Base-by-base conservation (phyloP, 2,888 invertebrate genomes). In the Brachycybe producta region DNA sequence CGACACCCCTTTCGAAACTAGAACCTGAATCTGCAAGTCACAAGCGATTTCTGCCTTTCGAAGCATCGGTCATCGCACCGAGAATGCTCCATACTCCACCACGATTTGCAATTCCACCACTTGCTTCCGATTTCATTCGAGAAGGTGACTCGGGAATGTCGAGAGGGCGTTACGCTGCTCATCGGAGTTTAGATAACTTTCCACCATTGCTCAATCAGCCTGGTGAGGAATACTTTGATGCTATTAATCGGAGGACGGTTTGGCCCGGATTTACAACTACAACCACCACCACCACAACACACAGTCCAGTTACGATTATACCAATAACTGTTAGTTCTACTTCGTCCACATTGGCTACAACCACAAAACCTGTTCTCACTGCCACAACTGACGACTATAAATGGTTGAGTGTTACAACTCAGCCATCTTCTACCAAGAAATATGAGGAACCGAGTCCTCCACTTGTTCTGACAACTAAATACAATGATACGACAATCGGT, bases 171-270 rank as follows among this genome's bases (percentile, higher is more conserved):
- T 43, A 28, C 5, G 43, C 30, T 28, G 28, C 43, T 5, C 43
- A 28, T 5, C 26, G 43, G 30, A 28, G 30, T n/a, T 30, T 43
- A 7, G 43, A 43, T 19, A 43, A 26, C 13, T 43, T 43, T 11
- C 30, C 43, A 8, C 30, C 43, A 1, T 11, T 43, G 43, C 43
- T 30, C 7, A 43, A 43, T 32, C 43, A 43, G 30, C 43, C 43
- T 7, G 43, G 43, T 13, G 28, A 43, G 13, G 43, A 43, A 17
- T 43, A 43, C 19, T 21, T 43, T n/a, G 43, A 43, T 11, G 43
- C 43, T 17, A 28, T 43, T 21, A 43, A 17, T 28, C 43, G 43
- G 2, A 28, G 43, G 5, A 43, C 43, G 13, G 28, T 43, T 17
- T 15, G 26, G 40, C 40, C 40, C 4, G n/a, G n/a, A n/a, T n/a